Evolutionary conservation across 2,797 vertebrate genomes (phyloP), one percentile per base, ranked within the genome.

Genomic region (Cynodonichthys magdalenae): DNA sequence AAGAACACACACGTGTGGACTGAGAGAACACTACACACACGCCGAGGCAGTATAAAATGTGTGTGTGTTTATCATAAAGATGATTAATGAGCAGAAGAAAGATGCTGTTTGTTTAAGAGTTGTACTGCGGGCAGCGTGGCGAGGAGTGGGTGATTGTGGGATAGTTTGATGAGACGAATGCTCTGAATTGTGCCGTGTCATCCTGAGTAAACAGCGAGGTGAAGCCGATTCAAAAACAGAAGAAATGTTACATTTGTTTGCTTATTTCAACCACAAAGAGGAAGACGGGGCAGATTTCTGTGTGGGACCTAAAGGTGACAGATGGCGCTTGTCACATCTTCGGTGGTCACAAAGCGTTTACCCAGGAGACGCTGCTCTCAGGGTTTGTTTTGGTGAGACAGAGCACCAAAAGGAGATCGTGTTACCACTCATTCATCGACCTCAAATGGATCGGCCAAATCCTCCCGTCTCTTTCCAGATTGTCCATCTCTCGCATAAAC

Each of bases 311-410:
- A 69, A 75, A 77, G 83, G 81, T 84, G 90, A 93, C 91, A 92
- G 88, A 92, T 93, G 89, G 89, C 66, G 44, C 77, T 84, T 77
- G 89, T 92, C 90, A 87, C 80, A 86, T 82, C 83, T 69, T 80
- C 75, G 66, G 81, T 47, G 69, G 75, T 89, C 67, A 53, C 85
- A 87, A 86, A 87, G 73, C 85, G 86, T 93, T 92, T 93, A 92
- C 89, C 92, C 92, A 92, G 90, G 89, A 91, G 91, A 88, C 91
- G 87, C 70, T 82, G 87, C 87, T 86, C 81, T 51, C 76, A 44
- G 74, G 81, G 85, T 90, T 91, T 93, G 91, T 93, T 93, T 93
- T 89, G 92, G 92, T 82, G 89, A 89, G 83, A 82, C 85, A 82
- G 66, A 91, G 77, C 86, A 85, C 86, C 90, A 92, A 93, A 92